Percentiles rank a stretch among this genome's conserved stretches.
Conservation (phyloP, 1,140 invertebrate species). For the Limonius californicus region DNA sequence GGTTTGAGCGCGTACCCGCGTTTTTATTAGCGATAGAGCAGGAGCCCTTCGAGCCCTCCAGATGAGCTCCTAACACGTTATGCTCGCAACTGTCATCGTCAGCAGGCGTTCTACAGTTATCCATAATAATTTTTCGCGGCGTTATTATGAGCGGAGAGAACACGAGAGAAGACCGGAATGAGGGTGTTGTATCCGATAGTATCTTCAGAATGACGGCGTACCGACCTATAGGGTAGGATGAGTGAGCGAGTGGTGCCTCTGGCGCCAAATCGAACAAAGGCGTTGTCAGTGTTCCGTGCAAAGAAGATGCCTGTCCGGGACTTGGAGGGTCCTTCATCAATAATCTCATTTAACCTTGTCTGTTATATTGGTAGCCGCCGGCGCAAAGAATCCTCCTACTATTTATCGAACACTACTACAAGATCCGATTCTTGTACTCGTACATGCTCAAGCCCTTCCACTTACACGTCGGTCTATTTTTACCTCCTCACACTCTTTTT, state of each 20-base stretch:
- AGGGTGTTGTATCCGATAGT: conserved; percentile 20
- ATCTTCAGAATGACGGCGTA: not conserved
- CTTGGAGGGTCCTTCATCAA: conserved; percentile 37
- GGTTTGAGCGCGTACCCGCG: too few relatives aligned
- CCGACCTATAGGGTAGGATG: not conserved
- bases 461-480: too few relatives aligned
- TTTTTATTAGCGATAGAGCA: too few relatives aligned
- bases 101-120: not conserved
- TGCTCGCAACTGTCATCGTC: not conserved
- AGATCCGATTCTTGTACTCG: not conserved
- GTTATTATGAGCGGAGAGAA: not conserved
- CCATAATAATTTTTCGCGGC: not conserved
- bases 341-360: conserved; percentile 33
- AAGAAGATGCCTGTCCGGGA: conserved; percentile 32
- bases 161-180: not conserved
- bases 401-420: not conserved
- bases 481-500: too few relatives aligned
- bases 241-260: conserved; percentile 21
- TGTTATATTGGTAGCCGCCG: conserved; percentile 25
- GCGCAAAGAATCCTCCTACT: conserved; percentile 8
- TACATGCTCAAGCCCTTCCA: not conserved
- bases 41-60: too few relatives aligned
- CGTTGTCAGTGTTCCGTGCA: conserved; percentile 22
- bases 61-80: not conserved
- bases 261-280: conserved; percentile 34